Conservation (phyloP, 2,888 invertebrate genomes). For the Myopa testacea region DNA sequence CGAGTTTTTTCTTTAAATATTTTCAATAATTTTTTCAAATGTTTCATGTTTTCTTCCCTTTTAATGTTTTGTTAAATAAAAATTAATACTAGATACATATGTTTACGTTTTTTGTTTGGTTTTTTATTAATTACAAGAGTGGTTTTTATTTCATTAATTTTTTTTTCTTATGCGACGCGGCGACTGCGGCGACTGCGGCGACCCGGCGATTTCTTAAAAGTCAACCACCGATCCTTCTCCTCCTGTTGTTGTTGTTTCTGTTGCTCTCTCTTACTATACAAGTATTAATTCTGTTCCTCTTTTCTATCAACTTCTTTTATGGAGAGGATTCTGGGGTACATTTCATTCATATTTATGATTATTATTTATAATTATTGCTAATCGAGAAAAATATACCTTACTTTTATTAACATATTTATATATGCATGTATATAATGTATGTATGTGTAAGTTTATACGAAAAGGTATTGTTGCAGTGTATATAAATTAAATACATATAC, state of each 20-base stretch:
- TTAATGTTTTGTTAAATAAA: conserved; percentile 45
- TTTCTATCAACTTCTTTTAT: conserved; percentile 25
- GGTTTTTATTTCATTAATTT: conserved; percentile 22
- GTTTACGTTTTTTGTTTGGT: conserved; percentile 25
- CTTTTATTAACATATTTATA: conserved; percentile 13
- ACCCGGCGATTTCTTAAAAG: no score
- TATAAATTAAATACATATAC: conserved; percentile 27
- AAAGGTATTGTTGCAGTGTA: conserved; percentile 27
- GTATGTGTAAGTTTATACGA: conserved; percentile 29
- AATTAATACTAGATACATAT: conserved; percentile 45
- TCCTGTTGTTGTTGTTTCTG: no score
- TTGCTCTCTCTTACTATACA: neutral
- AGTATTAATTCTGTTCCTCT: conserved; percentile 16
- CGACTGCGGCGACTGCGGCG: no score
- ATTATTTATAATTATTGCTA: conserved; percentile 34
- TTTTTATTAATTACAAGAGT: conserved; percentile 25
- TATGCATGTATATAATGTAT: conserved; percentile 19
- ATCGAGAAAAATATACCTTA: conserved; percentile 38
- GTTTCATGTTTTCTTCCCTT: conserved; percentile 32
- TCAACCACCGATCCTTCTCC: no score
- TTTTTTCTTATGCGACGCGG: conserved; percentile 1
- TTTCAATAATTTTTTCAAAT: conserved; percentile 36
- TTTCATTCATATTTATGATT: conserved; percentile 20
- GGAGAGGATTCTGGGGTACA: conserved; percentile 36
- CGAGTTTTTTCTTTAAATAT: conserved; percentile 43